These are phyloP conservation scores for Alligator mississippiensis DNA, from an alignment of 2,113 vertebrate species.

Conservation along the genomic window DNA sequence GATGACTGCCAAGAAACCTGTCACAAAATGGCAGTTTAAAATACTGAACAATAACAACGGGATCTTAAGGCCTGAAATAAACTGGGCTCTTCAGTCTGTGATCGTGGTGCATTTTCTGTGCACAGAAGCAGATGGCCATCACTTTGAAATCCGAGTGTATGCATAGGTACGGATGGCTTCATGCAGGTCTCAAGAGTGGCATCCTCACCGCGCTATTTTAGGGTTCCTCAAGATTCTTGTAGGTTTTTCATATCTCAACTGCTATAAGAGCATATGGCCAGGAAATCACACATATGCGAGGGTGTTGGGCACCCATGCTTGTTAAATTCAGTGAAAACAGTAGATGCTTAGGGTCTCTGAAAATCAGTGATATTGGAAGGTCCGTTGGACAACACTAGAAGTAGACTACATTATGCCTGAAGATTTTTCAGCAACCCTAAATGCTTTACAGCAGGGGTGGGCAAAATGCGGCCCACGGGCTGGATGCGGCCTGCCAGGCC, in stretches of 20 bases:
- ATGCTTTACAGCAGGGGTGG: too few species aligned
- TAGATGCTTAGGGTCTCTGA: background rate
- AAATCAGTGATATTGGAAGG: background rate
- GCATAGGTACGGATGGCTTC: background rate
- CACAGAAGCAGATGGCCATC: background rate
- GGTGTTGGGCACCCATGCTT: background rate
- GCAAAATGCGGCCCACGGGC: too few species aligned
- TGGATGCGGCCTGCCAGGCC: too few species aligned
- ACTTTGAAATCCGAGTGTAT: background rate
- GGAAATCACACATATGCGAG: background rate
- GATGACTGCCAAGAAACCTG: background rate
- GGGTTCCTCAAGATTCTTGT: background rate
- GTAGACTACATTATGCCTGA: too few species aligned
- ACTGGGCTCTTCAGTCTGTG: background rate
- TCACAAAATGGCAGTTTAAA: conserved; percentile 10
- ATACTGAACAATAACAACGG: conserved; percentile 22
- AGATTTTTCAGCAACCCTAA: too few species aligned
- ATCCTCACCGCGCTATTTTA: background rate
- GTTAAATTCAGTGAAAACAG: background rate
- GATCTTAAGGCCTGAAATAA: conserved; percentile 12
- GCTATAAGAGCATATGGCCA: conserved; percentile 6
- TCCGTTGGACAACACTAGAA: too few species aligned
- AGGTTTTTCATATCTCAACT: accelerated
- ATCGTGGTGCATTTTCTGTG: background rate
- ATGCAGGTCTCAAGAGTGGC: background rate